These are phyloP conservation scores for Bombus balteatus DNA, from an alignment of 1,140 invertebrate species.

Conservation along the genomic window DNA sequence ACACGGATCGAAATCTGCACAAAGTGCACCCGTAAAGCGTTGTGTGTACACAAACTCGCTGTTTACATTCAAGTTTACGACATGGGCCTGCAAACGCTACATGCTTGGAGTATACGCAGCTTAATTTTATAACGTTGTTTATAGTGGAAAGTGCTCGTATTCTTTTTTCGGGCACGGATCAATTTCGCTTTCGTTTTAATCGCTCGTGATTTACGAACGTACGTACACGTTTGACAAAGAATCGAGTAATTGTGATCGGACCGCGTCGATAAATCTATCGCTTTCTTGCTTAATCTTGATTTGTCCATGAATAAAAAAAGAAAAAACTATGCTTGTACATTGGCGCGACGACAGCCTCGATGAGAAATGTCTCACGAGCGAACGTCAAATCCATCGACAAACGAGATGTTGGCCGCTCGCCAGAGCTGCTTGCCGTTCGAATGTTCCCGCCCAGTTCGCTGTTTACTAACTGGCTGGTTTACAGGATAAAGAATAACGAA, in stretches of 20 bases:
- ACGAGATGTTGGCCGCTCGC: slow-evolving; percentile 40
- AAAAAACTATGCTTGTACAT: not conserved
- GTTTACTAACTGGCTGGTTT: slow-evolving; percentile 36
- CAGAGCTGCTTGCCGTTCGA: slow-evolving; percentile 2
- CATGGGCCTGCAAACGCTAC: not conserved
- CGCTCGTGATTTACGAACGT: slow-evolving; percentile 18
- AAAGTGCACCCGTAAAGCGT: slow-evolving; percentile 1
- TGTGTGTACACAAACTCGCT: not conserved
- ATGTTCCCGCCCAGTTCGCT: slow-evolving; percentile 2
- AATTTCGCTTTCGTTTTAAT: slow-evolving; percentile 11
- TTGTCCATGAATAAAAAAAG: slow-evolving; percentile 3
- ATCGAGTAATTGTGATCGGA: slow-evolving; percentile 9
- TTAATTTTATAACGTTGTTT: slow-evolving; percentile 36
- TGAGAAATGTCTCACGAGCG: slow-evolving; percentile 33
- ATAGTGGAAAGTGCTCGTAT: too few relatives aligned
- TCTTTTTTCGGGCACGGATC: too few relatives aligned
- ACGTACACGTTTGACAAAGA: not conserved
- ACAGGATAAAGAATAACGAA: slow-evolving; percentile 9
- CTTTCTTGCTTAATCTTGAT: slow-evolving; percentile 4
- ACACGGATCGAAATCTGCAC: slow-evolving; percentile 22
- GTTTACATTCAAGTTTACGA: slow-evolving; percentile 40
- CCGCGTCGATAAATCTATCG: slow-evolving; percentile 11
- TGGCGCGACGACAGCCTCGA: slow-evolving; percentile 8
- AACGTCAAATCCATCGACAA: slow-evolving; percentile 36
- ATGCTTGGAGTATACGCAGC: not conserved